Percentiles rank a stretch among this genome's conserved stretches.
Conservation (phyloP, 2,113 vertebrate genomes). For the Callaeas wilsoni region DNA sequence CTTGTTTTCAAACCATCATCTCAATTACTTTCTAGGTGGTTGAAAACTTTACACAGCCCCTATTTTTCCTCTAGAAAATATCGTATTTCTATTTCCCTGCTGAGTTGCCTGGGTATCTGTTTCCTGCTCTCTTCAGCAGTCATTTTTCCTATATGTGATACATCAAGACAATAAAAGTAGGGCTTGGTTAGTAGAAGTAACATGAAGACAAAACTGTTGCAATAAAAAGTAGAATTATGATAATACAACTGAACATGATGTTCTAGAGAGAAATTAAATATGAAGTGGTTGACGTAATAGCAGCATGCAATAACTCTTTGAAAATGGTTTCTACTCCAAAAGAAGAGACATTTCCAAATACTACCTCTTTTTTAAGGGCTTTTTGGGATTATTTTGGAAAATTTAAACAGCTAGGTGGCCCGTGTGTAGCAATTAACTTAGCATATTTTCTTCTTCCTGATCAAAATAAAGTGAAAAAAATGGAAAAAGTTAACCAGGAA, state of each 20-base stretch:
- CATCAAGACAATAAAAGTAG: not conserved
- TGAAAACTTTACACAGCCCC: not conserved
- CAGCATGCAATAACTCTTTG: not conserved
- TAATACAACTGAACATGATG: not conserved
- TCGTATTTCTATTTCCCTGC: not conserved
- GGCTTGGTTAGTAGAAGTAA: not conserved
- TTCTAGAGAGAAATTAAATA: not conserved
- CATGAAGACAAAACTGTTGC: not conserved
- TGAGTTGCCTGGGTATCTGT: not conserved
- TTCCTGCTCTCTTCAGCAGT: not conserved
- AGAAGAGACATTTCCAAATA: not conserved
- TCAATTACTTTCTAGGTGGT: not conserved
- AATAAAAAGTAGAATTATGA: not conserved
- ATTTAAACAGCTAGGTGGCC: not conserved
- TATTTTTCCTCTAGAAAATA: not conserved
- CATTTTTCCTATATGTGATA: not conserved
- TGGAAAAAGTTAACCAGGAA: not conserved
- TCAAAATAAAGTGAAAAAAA: not conserved
- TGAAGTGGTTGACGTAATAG: not conserved
- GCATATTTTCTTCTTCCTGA: not conserved
- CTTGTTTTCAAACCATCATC: not conserved
- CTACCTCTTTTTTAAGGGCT: not conserved
- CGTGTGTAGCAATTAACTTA: not conserved
- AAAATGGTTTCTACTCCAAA: not conserved
- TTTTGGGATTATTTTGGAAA: not conserved